These are phyloP conservation scores for Cyanoderma ruficeps DNA, from an alignment of 2,113 vertebrate genomes.

Conservation along the genomic window DNA sequence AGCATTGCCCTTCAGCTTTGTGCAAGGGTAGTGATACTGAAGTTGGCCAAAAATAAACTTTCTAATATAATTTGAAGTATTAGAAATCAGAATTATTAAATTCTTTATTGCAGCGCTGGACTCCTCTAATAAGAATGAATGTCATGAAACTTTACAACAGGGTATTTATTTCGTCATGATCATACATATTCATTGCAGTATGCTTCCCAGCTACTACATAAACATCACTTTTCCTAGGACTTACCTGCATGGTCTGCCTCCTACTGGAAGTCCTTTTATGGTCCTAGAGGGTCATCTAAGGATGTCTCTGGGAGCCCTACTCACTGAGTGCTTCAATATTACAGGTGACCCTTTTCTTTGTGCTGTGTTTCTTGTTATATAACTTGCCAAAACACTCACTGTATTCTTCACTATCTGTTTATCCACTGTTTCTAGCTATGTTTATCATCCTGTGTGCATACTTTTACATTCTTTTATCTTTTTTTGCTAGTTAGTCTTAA, in stretches of 20 bases:
- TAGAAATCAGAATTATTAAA: background rate
- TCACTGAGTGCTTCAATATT: background rate
- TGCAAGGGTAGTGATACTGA: background rate
- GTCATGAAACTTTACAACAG: background rate
- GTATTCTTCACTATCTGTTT: background rate
- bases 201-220: background rate
- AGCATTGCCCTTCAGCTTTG: background rate
- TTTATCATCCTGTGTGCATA: background rate
- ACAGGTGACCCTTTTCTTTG: background rate
- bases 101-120: background rate
- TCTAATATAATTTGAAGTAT: background rate
- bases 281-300: background rate
- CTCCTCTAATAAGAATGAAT: background rate
- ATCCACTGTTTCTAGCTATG: background rate
- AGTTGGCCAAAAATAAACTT: background rate
- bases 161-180: background rate
- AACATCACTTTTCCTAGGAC: background rate
- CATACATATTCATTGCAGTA: background rate
- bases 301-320: background rate
- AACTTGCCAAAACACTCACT: background rate
- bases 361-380: background rate
- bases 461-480: background rate
- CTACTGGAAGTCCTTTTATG: background rate
- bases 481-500: background rate
- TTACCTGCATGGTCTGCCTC: background rate